These are phyloP conservation scores for Euura lappo DNA, from an alignment of 1,140 invertebrate genomes.

Conservation along the genomic window DNA sequence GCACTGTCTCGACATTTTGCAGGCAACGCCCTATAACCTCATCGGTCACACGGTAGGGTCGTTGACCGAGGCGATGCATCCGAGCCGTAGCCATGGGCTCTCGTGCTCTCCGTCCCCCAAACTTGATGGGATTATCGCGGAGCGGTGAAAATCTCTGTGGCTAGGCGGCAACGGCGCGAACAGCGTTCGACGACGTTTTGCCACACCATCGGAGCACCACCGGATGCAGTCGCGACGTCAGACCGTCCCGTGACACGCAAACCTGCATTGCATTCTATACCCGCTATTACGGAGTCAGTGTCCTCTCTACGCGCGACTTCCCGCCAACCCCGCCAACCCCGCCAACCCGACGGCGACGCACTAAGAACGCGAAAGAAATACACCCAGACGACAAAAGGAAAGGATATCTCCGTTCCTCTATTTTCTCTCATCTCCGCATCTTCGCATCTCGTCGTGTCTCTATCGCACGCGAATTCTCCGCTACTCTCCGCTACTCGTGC, in stretches of 20 bases:
- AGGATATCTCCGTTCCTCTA: constrained; percentile 18
- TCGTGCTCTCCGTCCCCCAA: background rate
- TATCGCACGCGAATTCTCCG: background rate
- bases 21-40: background rate
- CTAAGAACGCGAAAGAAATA: constrained; percentile 22
- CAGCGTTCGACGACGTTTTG: background rate
- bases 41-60: background rate
- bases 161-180: background rate
- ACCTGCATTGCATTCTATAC: constrained; percentile 25
- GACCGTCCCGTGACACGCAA: constrained; percentile 23
- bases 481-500: background rate
- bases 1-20: background rate
- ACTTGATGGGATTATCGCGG: background rate
- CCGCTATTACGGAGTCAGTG: constrained; percentile 9
- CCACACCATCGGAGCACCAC: background rate
- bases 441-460: background rate
- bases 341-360: constrained; percentile 27
- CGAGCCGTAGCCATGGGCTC: background rate
- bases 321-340: constrained; percentile 27
- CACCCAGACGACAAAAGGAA: background rate
- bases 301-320: constrained; percentile 5
- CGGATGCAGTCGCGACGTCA: constrained; percentile 3
- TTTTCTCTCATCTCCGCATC: background rate
- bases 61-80: background rate
- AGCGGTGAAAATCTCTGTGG: background rate